These are phyloP conservation scores for Silurus lanzhouensis DNA, from an alignment of 2,797 vertebrate species.

Conservation along the genomic window DNA sequence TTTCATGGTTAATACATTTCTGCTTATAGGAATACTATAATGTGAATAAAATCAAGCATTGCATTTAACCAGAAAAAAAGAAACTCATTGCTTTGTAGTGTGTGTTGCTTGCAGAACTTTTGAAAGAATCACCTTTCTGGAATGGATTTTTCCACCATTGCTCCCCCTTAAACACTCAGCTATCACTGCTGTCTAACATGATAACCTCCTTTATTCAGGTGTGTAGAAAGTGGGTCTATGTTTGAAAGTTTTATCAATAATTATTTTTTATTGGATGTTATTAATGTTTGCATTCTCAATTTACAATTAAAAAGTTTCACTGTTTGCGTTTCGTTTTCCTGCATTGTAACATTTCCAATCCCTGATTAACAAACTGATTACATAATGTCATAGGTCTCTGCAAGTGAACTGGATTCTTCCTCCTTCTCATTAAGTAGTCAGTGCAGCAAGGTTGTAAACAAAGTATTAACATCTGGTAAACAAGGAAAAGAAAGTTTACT, in stretches of 20 bases:
- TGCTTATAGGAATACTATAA: neutral
- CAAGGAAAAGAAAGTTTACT: neutral
- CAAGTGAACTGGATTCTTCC: neutral
- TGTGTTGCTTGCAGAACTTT: neutral
- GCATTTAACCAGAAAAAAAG: neutral
- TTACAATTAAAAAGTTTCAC: neutral
- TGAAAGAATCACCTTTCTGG: neutral
- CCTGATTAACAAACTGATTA: neutral
- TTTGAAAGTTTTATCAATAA: neutral
- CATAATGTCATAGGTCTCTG: neutral
- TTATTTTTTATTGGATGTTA: neutral
- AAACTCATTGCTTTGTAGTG: neutral
- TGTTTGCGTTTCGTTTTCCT: neutral
- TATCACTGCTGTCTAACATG: neutral
- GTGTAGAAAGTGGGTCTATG: neutral
- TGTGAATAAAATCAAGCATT: neutral
- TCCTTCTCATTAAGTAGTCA: neutral
- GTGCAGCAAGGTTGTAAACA: neutral
- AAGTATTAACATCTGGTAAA: neutral
- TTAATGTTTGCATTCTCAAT: neutral
- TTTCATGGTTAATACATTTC: neutral
- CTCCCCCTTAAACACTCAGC: neutral
- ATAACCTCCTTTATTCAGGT: neutral
- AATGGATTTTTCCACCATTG: neutral
- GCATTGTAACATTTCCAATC: neutral